Base-by-base conservation (phyloP, 2,888 invertebrate genomes). In the Cryptops parisi region DNA sequence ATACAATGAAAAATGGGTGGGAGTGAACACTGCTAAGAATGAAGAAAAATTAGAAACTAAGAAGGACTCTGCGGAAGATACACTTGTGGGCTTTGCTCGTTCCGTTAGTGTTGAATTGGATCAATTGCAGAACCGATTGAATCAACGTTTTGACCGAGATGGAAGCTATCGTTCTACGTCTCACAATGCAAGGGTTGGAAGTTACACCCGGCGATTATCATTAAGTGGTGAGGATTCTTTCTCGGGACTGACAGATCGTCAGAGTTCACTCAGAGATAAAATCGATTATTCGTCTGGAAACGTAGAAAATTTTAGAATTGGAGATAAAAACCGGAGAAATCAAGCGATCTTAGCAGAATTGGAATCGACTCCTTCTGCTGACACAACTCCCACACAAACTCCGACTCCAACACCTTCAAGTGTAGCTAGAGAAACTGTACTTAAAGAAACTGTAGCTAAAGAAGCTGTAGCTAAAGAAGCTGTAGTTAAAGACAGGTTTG, bases 101-200 rank as follows among this genome's bases (percentile, higher is more conserved):
- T 15, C 51, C 6, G 27, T 51, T 25, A 51, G 43, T 17, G 24
- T 24, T n/a, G 51, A 51, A 44, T 26, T 51, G 15, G 43, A 25
- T 44, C 51, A 33, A 15, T 23, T 51, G 12, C 51, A 51, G n/a
- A 26, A 26, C 25, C 26, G 27, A 12, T 19, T 41, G 6, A 17
- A 6, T 17, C 12, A 41, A 6, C 12, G 33, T 15, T 33, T 9
- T 33, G 33, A 15, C 6, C 15, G 9, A 9, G 15, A 33, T 9
- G 9, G 9, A 33, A 6, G 33, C 15, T 33, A 33, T 33, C 33
- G 15, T 33, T 33, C 33, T 9, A 9, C 33, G 6, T 33, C 33
- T 9, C 15, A 33, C 33, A 15, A 33, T 33, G 33, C 6, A 33
- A 33, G 33, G 6, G 33, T 33, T 9, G 9, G 15, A 9, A 6